Percentiles rank a stretch among this genome's conserved stretches.
phyloP scores from a whole-genome alignment of 2,113 vertebrate species.

The Protomyctophum bolini region DNA sequence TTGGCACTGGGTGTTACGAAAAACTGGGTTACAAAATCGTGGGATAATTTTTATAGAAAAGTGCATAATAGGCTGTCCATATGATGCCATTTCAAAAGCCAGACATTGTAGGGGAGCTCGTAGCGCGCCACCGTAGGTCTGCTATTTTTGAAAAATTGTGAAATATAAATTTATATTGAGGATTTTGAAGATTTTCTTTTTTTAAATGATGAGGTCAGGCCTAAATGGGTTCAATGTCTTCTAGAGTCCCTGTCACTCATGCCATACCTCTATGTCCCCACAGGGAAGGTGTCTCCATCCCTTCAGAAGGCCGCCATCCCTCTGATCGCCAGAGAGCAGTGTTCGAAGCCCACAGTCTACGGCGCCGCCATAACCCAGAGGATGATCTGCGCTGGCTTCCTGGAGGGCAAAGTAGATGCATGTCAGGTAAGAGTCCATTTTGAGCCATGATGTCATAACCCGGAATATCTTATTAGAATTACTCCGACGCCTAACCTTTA shows the following conservation, averaged over 20 bases:
- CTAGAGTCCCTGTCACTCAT: not conserved
- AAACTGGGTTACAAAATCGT: no score
- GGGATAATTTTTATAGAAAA: no score
- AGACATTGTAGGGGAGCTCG: no score
- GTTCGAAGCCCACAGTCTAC: conserved; percentile 79
- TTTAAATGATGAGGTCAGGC: no score
- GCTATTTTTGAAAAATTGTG: no score
- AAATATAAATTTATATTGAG: no score
- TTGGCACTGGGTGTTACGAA: no score
- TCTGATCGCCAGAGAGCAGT: conserved; percentile 73
- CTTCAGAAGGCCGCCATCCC: conserved; percentile 83
- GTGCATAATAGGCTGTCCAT: no score
- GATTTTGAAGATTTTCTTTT: no score
- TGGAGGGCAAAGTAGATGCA: conserved; percentile 82
- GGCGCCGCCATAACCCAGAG: conserved; percentile 71
- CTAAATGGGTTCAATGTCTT: not conserved
- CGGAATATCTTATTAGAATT: not conserved
- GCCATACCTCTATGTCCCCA: not conserved
- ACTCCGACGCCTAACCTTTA: no score
- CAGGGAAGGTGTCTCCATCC: conserved; percentile 80
- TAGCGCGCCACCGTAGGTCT: no score
- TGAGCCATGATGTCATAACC: not conserved
- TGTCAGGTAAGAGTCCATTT: conserved; percentile 84
- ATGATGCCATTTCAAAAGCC: no score
- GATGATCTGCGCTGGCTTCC: conserved; percentile 89